Percentiles rank a stretch among this genome's conserved stretches.
These are phyloP conservation scores for Syrista parreyssii DNA, from an alignment of 2,888 invertebrate genomes.

Conservation along the genomic window DNA sequence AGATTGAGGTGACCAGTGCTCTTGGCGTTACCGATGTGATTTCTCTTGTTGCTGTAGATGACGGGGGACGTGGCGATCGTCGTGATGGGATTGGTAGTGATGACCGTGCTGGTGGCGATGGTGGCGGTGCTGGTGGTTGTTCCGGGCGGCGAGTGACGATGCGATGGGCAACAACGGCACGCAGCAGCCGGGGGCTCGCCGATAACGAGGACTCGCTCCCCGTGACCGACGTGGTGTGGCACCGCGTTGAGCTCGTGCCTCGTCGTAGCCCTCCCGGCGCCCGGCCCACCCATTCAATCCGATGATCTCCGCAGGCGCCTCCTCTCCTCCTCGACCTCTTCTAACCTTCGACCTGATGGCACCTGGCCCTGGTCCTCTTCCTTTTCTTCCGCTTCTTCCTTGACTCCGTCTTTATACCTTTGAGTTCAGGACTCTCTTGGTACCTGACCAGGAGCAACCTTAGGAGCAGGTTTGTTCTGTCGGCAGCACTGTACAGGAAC, in stretches of 20 bases:
- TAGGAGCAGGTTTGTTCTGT: not conserved
- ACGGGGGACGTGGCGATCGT: constrained; percentile 14
- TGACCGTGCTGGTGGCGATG: constrained; percentile 29
- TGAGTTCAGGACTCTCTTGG: constrained; percentile 7
- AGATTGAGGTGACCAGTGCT: not conserved
- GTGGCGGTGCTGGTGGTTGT: constrained; percentile 29
- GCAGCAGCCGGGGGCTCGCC: constrained; percentile 50
- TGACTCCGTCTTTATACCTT: not conserved
- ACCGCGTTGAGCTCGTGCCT: constrained; percentile 64
- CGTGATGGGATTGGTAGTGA: constrained; percentile 24
- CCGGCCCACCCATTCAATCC: constrained; percentile 64
- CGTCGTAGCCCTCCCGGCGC: constrained; percentile 55
- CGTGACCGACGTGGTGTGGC: constrained; percentile 59
- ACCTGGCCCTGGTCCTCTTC: not conserved
- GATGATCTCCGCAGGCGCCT: constrained; percentile 54
- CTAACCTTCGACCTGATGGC: constrained; percentile 33
- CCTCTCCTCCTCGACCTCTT: constrained; percentile 20
- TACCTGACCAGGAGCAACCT: constrained; percentile 13
- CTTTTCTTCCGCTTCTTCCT: constrained; percentile 7
- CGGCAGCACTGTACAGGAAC: not conserved
- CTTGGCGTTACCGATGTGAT: constrained; percentile 13
- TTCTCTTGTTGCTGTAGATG: constrained; percentile 30
- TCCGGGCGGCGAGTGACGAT: constrained; percentile 29
- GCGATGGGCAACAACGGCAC: constrained; percentile 47
- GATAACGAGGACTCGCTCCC: constrained; percentile 57